These are phyloP conservation scores for Cichladusa arquata DNA, from an alignment of 2,113 vertebrate genomes.

Conservation along the genomic window DNA sequence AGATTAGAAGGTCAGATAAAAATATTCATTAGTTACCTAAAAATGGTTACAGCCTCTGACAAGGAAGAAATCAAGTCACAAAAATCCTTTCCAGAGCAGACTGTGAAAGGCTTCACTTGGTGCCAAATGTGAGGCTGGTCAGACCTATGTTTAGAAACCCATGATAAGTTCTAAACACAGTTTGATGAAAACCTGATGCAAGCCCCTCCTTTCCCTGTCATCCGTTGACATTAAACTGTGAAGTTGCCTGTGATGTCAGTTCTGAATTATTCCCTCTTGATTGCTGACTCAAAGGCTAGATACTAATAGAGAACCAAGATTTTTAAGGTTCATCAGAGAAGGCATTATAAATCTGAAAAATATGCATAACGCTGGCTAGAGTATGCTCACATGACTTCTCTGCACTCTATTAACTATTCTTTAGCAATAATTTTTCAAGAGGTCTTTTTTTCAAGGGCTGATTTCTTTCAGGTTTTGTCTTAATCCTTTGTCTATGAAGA, in stretches of 20 bases:
- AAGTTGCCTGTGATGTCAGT: conserved; percentile 59
- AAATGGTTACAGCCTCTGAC: background rate
- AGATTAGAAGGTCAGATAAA: conserved; percentile 3
- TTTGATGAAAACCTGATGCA: conserved; percentile 66
- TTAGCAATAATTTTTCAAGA: background rate
- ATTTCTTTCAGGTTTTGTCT: background rate
- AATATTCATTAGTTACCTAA: conserved; percentile 45
- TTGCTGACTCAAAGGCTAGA: conserved; percentile 50
- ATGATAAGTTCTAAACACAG: conserved; percentile 43
- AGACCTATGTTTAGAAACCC: conserved; percentile 60
- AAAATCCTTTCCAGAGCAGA: conserved; percentile 16
- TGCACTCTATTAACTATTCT: background rate
- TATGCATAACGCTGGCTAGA: background rate
- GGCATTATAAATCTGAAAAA: conserved; percentile 37
- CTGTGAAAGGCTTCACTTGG: background rate
- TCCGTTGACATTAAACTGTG: conserved; percentile 39
- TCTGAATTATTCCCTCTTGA: conserved; percentile 62
- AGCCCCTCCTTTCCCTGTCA: conserved; percentile 47
- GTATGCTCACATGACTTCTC: background rate
- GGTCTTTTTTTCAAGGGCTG: background rate
- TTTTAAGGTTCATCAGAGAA: conserved; percentile 51
- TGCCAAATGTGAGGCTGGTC: conserved; percentile 38
- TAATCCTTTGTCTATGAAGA: background rate
- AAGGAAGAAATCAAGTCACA: conserved; percentile 21
- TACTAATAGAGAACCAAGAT: background rate